phyloP scores from a whole-genome alignment of 2,113 vertebrate genomes.

The Tautogolabrus adspersus region DNA sequence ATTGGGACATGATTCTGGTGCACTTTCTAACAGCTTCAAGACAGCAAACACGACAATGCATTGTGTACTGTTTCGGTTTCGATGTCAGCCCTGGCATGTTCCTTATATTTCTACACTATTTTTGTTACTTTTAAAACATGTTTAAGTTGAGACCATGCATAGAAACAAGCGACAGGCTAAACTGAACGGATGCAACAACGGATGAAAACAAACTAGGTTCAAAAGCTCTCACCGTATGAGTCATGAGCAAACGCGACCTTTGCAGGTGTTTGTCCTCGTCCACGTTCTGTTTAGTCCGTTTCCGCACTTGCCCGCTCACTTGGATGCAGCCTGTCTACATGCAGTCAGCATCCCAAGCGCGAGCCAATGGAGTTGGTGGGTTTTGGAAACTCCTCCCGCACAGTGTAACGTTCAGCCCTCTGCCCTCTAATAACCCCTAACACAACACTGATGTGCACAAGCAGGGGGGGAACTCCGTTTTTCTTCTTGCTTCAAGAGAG shows the following conservation, averaged over 20 bases:
- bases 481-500: too few species aligned
- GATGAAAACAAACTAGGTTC: not conserved
- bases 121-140: not conserved
- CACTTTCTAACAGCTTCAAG: not conserved
- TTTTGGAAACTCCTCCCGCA: conserved; percentile 74
- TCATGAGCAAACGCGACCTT: conserved; percentile 14
- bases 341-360: not conserved
- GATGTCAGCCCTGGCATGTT: too few species aligned
- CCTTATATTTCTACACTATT: not conserved
- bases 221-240: conserved; percentile 46
- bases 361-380: conserved; percentile 67
- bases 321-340: not conserved
- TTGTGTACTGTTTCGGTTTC: not conserved
- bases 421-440: conserved; percentile 41
- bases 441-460: not conserved
- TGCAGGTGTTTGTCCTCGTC: not conserved
- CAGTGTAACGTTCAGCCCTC: not conserved
- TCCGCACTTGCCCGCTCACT: not conserved
- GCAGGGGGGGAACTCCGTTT: too few species aligned
- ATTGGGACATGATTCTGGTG: not conserved
- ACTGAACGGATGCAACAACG: not conserved
- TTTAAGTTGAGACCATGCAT: not conserved
- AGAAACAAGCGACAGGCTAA: not conserved
- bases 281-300: not conserved
- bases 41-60: not conserved